Evolutionary conservation across 1,140 invertebrate species (phyloP).

Genomic region (Monochamus saltuarius): DNA sequence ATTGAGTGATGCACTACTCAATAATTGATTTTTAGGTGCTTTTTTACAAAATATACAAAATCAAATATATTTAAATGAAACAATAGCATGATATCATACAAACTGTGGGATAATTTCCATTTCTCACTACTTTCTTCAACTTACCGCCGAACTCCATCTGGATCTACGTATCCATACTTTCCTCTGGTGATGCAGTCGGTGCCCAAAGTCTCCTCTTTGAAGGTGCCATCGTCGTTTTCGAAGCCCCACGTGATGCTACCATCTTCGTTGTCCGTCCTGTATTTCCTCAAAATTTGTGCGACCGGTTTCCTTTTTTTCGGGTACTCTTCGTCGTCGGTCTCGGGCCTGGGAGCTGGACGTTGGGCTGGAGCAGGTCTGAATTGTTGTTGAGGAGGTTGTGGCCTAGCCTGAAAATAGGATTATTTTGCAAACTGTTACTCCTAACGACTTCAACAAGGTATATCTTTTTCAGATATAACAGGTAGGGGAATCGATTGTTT

Average conservation of each 20-base stretch:
- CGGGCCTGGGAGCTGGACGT: constrained; percentile 24
- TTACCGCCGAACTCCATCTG: constrained; percentile 61
- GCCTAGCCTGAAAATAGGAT: constrained; percentile 22
- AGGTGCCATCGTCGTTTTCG: constrained; percentile 77
- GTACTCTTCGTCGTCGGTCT: constrained; percentile 32
- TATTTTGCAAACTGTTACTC: too few relatives aligned
- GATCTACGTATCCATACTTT: constrained; percentile 81
- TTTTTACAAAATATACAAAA: too few relatives aligned
- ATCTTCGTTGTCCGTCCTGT: constrained; percentile 76
- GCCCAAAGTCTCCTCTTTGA: constrained; percentile 81
- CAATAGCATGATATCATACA: too few relatives aligned
- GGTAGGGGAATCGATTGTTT: too few relatives aligned
- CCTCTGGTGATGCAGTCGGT: constrained; percentile 77
- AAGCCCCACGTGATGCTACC: constrained; percentile 85
- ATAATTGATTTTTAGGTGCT: too few relatives aligned
- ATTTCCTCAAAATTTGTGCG: constrained; percentile 71
- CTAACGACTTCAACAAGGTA: too few relatives aligned
- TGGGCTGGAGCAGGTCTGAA: constrained; percentile 39
- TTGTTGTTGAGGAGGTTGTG: constrained; percentile 28
- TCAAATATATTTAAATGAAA: too few relatives aligned
- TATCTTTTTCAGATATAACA: too few relatives aligned
- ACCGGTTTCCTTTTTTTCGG: constrained; percentile 64
- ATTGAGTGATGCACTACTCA: too few relatives aligned
- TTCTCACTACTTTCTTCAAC: background rate
- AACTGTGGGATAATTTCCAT: too few relatives aligned